Evolutionary conservation across 2,888 invertebrate genomes (phyloP), one percentile per base, ranked within the genome.

Genomic region (Hypomecis atomaria): DNA sequence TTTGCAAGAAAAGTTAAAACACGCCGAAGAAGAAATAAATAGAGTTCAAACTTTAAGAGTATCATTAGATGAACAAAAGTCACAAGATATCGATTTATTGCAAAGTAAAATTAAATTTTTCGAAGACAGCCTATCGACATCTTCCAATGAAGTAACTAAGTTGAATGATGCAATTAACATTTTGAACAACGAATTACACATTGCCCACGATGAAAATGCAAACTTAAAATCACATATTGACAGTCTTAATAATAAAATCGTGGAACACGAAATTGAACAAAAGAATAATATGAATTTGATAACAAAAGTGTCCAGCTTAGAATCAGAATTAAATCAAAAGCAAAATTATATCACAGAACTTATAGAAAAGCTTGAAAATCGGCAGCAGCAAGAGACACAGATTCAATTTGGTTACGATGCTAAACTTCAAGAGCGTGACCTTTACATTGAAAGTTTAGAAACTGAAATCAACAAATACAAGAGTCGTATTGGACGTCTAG

Each of bases 391-490:
- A 71, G 79, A 89, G 62, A 85, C 76, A 69, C 92, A 90, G 78
- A 78, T 86, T 47, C 85, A 86, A 70, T 89, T 84, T 78, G 93
- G 94, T 4, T 88, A 94, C 57, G 94, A 95, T 67, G 95, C 95
- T 1, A 96, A 96, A 85, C 83, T 97, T 9, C 95, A 96, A 79
- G 96, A 97, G 82, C 92, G 96, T 66, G 95, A 96, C 78, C 92
- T 95, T 53, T 95, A 95, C 67, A 95, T 96, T 60, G 96, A 97
- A 83, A 95, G 94, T 44, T 87, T 96, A 63, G 96, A 96, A 82
- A 85, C 92, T 37, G 96, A 96, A 76, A 92, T 96, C 55, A 87
- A 83, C 3, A 94, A 94, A 74, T 94, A 95, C 60, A 95, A 95
- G 73, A 94, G 93, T 6, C 94, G 95, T 74, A 94, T 95, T 44